Conservation (phyloP, 30 jellyfish, hydroid and myxozoan species). For the Catostylus mosaicus region DNA sequence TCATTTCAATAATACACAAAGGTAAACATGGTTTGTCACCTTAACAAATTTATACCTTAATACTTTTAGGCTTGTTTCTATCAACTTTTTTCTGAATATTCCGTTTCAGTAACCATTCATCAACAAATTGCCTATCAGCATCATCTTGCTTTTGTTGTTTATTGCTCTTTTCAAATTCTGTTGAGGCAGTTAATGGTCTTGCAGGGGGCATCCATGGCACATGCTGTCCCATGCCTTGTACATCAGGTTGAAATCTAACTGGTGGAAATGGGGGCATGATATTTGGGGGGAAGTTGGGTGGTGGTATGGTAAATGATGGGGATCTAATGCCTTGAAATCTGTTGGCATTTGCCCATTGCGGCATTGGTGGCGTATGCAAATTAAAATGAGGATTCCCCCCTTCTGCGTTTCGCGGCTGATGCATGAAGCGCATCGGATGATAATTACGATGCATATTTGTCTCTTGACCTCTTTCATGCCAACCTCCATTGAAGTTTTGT, state of each 20-base stretch:
- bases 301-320: not conserved
- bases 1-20: too few relatives aligned
- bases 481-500: not conserved
- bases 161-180: not conserved
- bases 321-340: not conserved
- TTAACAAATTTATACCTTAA: too few relatives aligned
- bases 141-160: not conserved
- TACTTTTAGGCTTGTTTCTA: not conserved
- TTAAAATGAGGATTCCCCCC: not conserved
- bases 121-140: constrained; percentile 17
- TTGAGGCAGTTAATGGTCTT: not conserved
- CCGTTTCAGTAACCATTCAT: constrained; percentile 42
- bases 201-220: not conserved
- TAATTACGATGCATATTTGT: not conserved
- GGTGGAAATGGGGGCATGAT: not conserved
- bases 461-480: not conserved
- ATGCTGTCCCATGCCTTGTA: not conserved
- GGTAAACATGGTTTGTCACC: too few relatives aligned
- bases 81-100: constrained; percentile 4
- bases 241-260: not conserved
- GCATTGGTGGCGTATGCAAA: not conserved
- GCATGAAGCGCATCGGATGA: not conserved
- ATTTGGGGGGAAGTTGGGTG: not conserved
- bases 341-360: constrained; percentile 17
- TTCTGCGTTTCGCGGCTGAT: not conserved